phyloP scores from a whole-genome alignment of 1,140 invertebrate genomes.

The Drosophila lacertosa region DNA sequence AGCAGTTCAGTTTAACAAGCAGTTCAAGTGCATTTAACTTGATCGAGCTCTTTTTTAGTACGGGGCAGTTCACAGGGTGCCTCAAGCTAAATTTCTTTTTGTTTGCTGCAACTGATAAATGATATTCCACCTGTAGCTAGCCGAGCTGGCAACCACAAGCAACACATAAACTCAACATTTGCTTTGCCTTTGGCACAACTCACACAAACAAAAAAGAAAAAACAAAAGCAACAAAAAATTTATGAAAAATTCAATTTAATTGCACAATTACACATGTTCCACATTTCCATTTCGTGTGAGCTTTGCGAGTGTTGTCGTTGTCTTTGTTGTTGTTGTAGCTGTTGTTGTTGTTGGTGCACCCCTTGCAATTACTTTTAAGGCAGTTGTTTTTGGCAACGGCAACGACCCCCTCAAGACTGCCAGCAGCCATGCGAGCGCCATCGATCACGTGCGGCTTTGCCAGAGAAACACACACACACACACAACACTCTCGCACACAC shows the following conservation, averaged over 20 bases:
- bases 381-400: constrained; percentile 47
- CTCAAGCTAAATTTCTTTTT: too few relatives aligned
- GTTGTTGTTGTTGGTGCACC: constrained; percentile 58
- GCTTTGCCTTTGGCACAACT: constrained; percentile 29
- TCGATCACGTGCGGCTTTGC: constrained; percentile 81
- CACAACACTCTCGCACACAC: constrained; percentile 28
- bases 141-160: constrained; percentile 6
- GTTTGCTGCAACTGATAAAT: constrained; percentile 29
- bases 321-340: constrained; percentile 6
- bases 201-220: constrained; percentile 22
- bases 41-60: too few relatives aligned
- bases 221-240: constrained; percentile 54
- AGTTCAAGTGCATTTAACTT: too few relatives aligned
- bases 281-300: constrained; percentile 60
- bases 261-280: constrained; percentile 83
- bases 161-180: constrained; percentile 37
- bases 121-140: constrained; percentile 51
- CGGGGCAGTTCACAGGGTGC: too few relatives aligned
- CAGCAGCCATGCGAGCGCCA: constrained; percentile 51
- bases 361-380: constrained; percentile 80
- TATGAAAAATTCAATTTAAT: constrained; percentile 84
- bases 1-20: too few relatives aligned
- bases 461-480: constrained; percentile 19
- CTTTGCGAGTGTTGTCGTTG: constrained; percentile 15
- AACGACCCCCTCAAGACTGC: constrained; percentile 73